phyloP scores from a whole-genome alignment of 2,797 vertebrate genomes.

The Smutsia gigantea region DNA sequence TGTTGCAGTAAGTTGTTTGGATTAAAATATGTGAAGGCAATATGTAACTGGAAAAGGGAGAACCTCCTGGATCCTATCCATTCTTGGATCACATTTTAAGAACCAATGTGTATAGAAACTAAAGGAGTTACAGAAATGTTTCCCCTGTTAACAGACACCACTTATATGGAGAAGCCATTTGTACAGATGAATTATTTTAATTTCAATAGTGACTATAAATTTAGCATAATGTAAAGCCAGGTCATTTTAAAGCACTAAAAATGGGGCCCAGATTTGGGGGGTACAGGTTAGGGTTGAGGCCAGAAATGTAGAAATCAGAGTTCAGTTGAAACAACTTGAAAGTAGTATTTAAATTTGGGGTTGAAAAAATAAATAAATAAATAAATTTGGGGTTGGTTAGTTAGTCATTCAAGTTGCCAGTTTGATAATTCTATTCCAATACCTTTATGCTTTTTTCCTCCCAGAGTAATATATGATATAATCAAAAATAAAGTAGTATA shows the following conservation, averaged over 20 bases:
- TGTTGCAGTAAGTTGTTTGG: background rate
- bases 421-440: background rate
- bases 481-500: background rate
- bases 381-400: background rate
- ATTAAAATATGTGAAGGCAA: constrained; percentile 3
- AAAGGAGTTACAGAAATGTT: background rate
- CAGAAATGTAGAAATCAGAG: constrained; percentile 1
- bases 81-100: constrained; percentile 13
- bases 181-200: background rate
- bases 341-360: background rate
- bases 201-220: background rate
- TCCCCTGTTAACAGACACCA: background rate
- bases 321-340: background rate
- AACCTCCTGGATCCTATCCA: background rate
- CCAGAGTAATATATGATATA: background rate
- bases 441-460: background rate
- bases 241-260: background rate
- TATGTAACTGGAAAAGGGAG: background rate
- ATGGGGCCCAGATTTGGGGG: background rate
- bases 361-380: too few relatives aligned
- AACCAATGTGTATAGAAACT: background rate
- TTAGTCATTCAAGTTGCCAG: background rate
- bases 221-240: background rate
- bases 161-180: background rate
- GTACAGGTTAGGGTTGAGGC: background rate